phyloP scores from a whole-genome alignment of 2,797 vertebrate genomes.

The Columba guinea region DNA sequence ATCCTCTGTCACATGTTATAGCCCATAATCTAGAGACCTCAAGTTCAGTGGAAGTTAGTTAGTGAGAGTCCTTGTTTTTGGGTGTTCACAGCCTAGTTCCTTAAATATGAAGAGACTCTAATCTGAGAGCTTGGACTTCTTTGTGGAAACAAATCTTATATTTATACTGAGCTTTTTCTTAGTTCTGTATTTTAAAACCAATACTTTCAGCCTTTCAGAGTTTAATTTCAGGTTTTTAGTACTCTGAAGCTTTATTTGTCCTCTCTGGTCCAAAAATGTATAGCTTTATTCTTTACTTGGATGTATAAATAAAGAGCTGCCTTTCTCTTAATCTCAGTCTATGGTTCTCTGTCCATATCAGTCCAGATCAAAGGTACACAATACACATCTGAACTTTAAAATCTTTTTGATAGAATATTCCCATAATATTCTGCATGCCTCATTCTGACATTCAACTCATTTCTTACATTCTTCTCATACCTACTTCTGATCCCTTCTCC shows the following conservation, averaged over 20 bases:
- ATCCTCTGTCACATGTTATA: neutral
- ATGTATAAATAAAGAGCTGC: neutral
- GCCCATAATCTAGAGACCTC: neutral
- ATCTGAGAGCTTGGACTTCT: neutral
- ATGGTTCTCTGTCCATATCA: neutral
- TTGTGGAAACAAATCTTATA: neutral
- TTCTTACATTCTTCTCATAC: neutral
- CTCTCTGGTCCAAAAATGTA: neutral
- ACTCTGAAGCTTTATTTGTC: neutral
- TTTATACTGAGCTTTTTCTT: neutral
- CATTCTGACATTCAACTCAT: neutral
- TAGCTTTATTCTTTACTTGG: neutral
- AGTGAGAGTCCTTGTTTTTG: neutral
- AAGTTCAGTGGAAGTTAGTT: neutral
- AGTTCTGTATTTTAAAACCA: slow-evolving; percentile 15
- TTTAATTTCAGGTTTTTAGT: slow-evolving; percentile 28
- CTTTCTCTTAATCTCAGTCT: neutral
- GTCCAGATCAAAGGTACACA: neutral
- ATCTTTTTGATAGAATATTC: neutral
- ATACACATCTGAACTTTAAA: neutral
- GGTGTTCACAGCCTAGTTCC: neutral
- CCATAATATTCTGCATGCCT: neutral
- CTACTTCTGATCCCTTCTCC: neutral
- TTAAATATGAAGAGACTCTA: neutral
- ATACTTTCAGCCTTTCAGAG: neutral